Percentiles rank a stretch among this genome's conserved stretches.
Evolutionary conservation across 2,797 vertebrate species (phyloP).

Genomic region (Heliangelus exortis): DNA sequence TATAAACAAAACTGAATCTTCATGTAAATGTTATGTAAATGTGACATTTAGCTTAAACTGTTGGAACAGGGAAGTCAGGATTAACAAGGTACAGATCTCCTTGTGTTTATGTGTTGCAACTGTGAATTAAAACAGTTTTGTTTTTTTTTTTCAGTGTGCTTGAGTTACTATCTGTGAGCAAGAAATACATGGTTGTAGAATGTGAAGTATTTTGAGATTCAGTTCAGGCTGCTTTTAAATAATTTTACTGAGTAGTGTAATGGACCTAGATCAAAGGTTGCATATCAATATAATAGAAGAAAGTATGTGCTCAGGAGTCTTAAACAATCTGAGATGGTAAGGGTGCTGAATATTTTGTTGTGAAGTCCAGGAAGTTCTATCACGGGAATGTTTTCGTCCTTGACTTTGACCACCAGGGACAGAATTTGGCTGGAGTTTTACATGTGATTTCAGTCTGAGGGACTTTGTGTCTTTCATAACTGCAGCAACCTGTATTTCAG

Average conservation of each 20-base stretch:
- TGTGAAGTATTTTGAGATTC: neutral
- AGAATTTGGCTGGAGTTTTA: neutral
- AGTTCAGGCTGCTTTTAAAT: neutral
- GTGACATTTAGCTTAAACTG: conserved; percentile 68
- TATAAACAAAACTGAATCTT: conserved; percentile 61
- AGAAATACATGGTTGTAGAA: neutral
- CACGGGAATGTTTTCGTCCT: neutral
- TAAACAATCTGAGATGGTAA: neutral
- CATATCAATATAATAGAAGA: neutral
- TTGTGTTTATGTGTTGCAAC: conserved; percentile 49
- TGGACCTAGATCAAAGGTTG: neutral
- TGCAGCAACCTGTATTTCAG: neutral
- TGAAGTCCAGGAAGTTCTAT: neutral
- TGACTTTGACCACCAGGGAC: neutral
- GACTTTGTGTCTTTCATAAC: neutral
- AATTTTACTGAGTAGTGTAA: neutral
- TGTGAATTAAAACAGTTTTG: conserved; percentile 48
- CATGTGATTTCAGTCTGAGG: neutral
- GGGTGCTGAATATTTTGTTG: neutral
- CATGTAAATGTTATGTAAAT: conserved; percentile 73
- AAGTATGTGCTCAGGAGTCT: neutral
- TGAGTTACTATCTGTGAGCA: neutral
- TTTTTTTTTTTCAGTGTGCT: conserved; percentile 24
- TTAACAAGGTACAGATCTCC: conserved; percentile 65
- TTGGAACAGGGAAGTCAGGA: conserved; percentile 35